Percentiles rank a stretch among this genome's conserved stretches.
phyloP scores from a whole-genome alignment of 2,888 invertebrate genomes.

The Sussaba pulchella region DNA sequence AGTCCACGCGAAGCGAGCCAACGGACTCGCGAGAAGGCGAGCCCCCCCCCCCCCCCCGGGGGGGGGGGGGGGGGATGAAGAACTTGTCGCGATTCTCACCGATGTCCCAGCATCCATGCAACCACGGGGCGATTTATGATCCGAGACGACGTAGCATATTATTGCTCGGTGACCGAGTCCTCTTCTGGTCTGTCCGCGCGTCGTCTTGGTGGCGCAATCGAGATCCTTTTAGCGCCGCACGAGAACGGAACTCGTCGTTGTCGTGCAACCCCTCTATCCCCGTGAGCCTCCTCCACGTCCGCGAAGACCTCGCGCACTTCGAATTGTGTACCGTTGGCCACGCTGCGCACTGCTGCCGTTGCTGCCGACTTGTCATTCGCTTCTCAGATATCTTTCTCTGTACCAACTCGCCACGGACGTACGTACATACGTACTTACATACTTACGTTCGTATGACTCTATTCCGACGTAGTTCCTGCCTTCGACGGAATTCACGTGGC shows the following conservation, averaged over 20 bases:
- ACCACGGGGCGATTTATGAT: constrained; percentile 60
- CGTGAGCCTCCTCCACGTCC: constrained; percentile 50
- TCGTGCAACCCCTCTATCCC: constrained; percentile 66
- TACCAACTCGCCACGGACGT: constrained; percentile 26
- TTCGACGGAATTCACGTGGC: constrained; percentile 19
- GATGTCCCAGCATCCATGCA: constrained; percentile 1
- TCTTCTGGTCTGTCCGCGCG: constrained; percentile 63
- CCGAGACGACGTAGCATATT: constrained; percentile 58
- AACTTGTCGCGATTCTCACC: constrained; percentile 32
- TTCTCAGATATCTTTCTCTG: constrained; percentile 50
- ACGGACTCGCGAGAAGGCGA: too few species aligned
- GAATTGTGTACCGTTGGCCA: too few species aligned
- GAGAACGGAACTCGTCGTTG: constrained; percentile 73
- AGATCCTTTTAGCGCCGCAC: constrained; percentile 75
- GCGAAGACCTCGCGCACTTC: too few species aligned
- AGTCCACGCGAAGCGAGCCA: too few species aligned
- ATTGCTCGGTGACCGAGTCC: constrained; percentile 68
- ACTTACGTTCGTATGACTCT: neutral
- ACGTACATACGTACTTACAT: neutral
- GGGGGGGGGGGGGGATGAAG: neutral
- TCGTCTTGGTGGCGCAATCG: constrained; percentile 73
- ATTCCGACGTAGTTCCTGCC: constrained; percentile 30
- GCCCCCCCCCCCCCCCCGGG: too few species aligned
- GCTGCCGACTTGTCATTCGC: constrained; percentile 70
- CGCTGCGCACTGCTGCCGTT: constrained; percentile 69